A percentile compares a stretch with the other conserved stretches of the same genome.
Conservation (phyloP, 2,113 vertebrate genomes). For the Hiodon tergisus region DNA sequence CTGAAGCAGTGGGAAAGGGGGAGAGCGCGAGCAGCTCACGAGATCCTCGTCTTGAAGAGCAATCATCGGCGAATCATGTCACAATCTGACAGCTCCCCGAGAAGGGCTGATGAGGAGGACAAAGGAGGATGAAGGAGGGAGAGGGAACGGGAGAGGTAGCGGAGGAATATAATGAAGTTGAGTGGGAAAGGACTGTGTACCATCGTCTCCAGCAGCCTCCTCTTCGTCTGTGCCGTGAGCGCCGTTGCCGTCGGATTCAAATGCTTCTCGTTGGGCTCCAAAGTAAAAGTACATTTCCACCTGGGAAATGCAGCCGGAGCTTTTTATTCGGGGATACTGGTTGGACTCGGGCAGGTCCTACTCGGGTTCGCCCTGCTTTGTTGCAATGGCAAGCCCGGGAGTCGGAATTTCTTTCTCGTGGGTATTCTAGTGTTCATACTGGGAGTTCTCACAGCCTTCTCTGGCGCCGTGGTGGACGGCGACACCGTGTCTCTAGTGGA, state of each 20-base stretch:
- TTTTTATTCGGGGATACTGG: slow-evolving; percentile 86
- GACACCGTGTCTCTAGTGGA: slow-evolving; percentile 87
- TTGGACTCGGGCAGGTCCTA: slow-evolving; percentile 76
- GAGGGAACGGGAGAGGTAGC: slow-evolving; percentile 66
- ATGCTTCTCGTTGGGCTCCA: slow-evolving; percentile 82
- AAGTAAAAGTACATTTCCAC: slow-evolving; percentile 81
- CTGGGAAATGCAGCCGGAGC: slow-evolving; percentile 80
- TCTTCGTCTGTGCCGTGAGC: slow-evolving; percentile 87
- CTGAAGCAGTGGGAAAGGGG: slow-evolving; percentile 43
- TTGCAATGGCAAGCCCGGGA: slow-evolving; percentile 69
- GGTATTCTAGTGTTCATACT: slow-evolving; percentile 84
- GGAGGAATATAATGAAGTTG: slow-evolving; percentile 92
- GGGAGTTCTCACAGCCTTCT: slow-evolving; percentile 88
- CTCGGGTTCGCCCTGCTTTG: slow-evolving; percentile 78
- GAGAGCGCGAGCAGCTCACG: slow-evolving; percentile 37
- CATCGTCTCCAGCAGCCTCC: slow-evolving; percentile 83
- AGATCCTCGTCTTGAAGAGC: slow-evolving; percentile 53
- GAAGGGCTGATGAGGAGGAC: slow-evolving; percentile 66
- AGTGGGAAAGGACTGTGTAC: slow-evolving; percentile 89
- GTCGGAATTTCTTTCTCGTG: slow-evolving; percentile 84
- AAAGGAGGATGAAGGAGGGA: slow-evolving; percentile 77
- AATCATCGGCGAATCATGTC: slow-evolving; percentile 63
- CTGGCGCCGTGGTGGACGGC: slow-evolving; percentile 89
- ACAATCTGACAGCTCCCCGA: slow-evolving; percentile 56
- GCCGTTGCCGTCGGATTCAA: slow-evolving; percentile 84